Evolutionary conservation across 2,797 vertebrate genomes (phyloP), one percentile per base, ranked within the genome.

Genomic region (Catharus ustulatus): DNA sequence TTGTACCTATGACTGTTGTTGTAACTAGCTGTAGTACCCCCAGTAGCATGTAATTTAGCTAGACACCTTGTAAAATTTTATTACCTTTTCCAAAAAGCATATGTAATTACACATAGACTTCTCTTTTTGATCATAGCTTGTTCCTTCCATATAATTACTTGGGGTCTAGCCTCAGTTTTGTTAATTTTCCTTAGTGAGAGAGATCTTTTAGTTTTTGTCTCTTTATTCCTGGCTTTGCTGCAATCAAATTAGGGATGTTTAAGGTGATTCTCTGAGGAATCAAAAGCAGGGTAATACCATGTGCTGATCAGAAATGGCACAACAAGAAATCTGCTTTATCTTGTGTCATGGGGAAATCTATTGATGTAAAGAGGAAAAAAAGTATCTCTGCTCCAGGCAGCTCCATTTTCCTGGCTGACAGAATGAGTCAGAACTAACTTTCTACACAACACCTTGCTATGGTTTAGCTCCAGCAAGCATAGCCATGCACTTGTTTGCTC

Each of bases 401-500:
- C 15, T 80, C 19, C 5, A 2, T 73, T 77, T 81, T 55, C 72
- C 43, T 62, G 10, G 2, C 5, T 73, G 36, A 40, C 32, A 78
- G 30, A 75, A 9, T 2, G 26, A 34, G 20, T 36, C 18, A 59
- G 21, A 80, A 19, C 5, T 74, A 59, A 38, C 29, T 52, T 79
- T 10, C 13, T 29, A 10, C 7, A 7, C 4, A 4, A 68, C 21
- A 51, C 22, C 8, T 74, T 51, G 23, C 16, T 73, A 5, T 34
- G 62, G 8, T 11, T 78, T 57, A 75, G 22, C 6, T 9, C 15
- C 23, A 51, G 49, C 3, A 19, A 81, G 9, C 8, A 6, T 1
- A 42, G 26, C 45, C 17, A 13, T n/a, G 71, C 0, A 0, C 11
- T 76, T 3, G 0, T 14, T 68, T 8, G 0, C 21, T 67, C 1